Evolutionary conservation across 1,140 invertebrate species (phyloP).

Genomic region (Andrena cerasifolii): DNA sequence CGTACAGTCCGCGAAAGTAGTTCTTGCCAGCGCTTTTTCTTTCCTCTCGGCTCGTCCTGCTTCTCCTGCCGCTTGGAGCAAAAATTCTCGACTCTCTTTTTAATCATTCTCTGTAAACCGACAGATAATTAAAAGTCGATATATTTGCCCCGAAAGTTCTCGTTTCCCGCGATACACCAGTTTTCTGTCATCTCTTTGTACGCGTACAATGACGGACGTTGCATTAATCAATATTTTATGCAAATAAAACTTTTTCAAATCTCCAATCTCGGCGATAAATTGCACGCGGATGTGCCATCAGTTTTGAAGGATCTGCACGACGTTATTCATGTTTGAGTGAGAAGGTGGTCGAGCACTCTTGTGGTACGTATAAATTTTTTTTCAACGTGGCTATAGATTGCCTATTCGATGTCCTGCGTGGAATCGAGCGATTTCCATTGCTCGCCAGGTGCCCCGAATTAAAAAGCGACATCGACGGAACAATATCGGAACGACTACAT

Average conservation of each 20-base stretch:
- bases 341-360: too few species aligned
- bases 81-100: not conserved
- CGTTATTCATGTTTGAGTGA: too few species aligned
- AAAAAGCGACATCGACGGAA: not conserved
- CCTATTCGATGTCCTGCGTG: too few species aligned
- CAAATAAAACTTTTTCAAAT: too few species aligned
- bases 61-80: not conserved
- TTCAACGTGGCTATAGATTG: too few species aligned
- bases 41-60: not conserved
- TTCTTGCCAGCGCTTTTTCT: not conserved
- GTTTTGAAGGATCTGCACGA: too few species aligned
- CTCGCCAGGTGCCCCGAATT: not conserved
- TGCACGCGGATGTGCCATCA: too few species aligned
- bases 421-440: not conserved
- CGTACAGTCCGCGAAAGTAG: slow-evolving; percentile 55
- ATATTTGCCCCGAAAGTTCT: not conserved
- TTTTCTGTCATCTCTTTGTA: too few species aligned
- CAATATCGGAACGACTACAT: not conserved
- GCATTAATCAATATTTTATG: too few species aligned
- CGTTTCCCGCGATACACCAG: not conserved
- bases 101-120: not conserved
- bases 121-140: not conserved
- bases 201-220: too few species aligned
- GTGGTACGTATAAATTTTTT: too few species aligned
- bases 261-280: too few species aligned